Evolutionary conservation across 2,888 invertebrate species (phyloP).

Genomic region (Drosophila mercatorum): DNA sequence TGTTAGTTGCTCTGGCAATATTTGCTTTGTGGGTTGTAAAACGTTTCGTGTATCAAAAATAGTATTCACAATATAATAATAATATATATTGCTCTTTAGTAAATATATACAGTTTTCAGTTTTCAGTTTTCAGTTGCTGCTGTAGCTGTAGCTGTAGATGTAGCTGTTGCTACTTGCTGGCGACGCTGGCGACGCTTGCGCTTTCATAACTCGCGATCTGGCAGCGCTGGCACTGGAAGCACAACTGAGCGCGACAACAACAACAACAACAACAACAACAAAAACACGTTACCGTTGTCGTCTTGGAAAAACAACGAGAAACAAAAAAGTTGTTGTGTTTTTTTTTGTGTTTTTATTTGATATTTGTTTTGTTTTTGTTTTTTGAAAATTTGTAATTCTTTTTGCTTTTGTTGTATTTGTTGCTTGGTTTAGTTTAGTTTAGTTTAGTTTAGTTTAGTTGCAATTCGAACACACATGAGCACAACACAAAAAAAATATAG

Average conservation of each 20-base stretch:
- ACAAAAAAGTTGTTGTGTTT: slow-evolving; percentile 25
- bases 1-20: slow-evolving; percentile 31
- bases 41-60: slow-evolving; percentile 54
- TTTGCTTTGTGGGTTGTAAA: slow-evolving; percentile 30
- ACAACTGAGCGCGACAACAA: slow-evolving; percentile 35
- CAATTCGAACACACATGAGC: slow-evolving; percentile 29
- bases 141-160: slow-evolving; percentile 16
- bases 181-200: slow-evolving; percentile 73
- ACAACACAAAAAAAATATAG: slow-evolving; percentile 50
- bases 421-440: neutral
- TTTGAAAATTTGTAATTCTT: neutral
- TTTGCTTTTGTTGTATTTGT: slow-evolving; percentile 7
- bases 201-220: slow-evolving; percentile 78
- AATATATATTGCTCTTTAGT: neutral
- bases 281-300: slow-evolving; percentile 57
- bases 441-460: neutral
- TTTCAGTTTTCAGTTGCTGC: slow-evolving; percentile 21
- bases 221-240: slow-evolving; percentile 64
- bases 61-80: slow-evolving; percentile 24
- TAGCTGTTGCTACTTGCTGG: slow-evolving; percentile 38
- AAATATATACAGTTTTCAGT: slow-evolving; percentile 7
- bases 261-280: slow-evolving; percentile 35
- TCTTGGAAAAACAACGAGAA: slow-evolving; percentile 21
- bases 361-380: neutral
- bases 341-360: slow-evolving; percentile 11